Conservation (phyloP, 2,888 invertebrate genomes). For the Orchesella flavescens region DNA sequence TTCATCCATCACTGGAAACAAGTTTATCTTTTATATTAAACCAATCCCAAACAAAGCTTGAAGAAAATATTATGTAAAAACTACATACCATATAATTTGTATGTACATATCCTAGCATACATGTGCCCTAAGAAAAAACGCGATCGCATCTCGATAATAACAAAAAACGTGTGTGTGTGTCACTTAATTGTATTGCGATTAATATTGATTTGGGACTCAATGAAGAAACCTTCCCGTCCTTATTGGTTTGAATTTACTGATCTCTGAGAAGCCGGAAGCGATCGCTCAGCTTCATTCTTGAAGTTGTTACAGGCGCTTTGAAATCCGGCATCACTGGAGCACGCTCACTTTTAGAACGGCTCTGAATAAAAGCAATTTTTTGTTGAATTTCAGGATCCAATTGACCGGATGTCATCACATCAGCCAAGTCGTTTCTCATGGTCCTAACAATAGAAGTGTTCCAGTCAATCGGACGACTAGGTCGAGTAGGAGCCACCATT, state of each 20-base stretch:
- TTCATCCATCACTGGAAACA: too few species aligned
- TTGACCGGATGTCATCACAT: slow-evolving; percentile 55
- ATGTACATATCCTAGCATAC: too few species aligned
- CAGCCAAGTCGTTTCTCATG: slow-evolving; percentile 49
- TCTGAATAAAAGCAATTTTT: slow-evolving; percentile 69
- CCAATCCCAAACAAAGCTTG: too few species aligned
- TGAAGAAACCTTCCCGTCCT: too few species aligned
- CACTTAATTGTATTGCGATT: too few species aligned
- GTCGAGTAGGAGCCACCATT: neutral
- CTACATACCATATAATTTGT: too few species aligned
- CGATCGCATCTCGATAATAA: too few species aligned
- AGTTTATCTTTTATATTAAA: too few species aligned
- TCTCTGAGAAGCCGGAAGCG: slow-evolving; percentile 65
- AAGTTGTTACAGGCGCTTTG: slow-evolving; percentile 68
- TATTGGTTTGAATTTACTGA: slow-evolving; percentile 14
- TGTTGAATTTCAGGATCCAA: slow-evolving; percentile 71
- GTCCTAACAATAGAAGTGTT: slow-evolving; percentile 62
- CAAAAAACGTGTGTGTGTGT: too few species aligned
- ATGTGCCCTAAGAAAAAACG: too few species aligned
- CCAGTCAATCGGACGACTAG: slow-evolving; percentile 34
- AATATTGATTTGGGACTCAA: too few species aligned
- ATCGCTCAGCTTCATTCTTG: slow-evolving; percentile 68
- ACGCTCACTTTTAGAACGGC: slow-evolving; percentile 58
- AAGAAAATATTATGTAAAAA: too few species aligned
- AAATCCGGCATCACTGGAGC: slow-evolving; percentile 67